Percentiles rank a stretch among this genome's conserved stretches.
Conservation (phyloP, 2,797 vertebrate genomes). For the Leucoraja ocellata region DNA sequence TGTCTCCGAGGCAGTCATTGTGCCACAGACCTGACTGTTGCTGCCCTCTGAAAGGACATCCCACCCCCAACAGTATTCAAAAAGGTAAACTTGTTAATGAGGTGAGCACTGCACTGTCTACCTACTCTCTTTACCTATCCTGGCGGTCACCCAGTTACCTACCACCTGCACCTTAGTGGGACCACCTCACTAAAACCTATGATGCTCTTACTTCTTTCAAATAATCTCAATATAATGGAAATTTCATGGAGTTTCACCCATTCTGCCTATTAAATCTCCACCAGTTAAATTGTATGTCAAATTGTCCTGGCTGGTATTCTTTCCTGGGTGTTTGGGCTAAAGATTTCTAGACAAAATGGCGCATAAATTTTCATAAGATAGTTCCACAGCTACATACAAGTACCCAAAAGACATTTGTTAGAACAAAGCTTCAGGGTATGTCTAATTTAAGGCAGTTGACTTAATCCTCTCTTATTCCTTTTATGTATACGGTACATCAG, state of each 20-base stretch:
- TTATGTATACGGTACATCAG: too few species aligned
- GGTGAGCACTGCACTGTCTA: too few species aligned
- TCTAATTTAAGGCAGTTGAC: neutral
- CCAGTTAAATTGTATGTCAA: neutral
- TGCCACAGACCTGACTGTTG: too few species aligned
- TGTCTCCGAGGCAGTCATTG: too few species aligned
- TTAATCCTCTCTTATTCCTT: neutral
- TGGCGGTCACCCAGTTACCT: too few species aligned
- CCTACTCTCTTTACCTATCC: too few species aligned
- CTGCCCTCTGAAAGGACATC: too few species aligned
- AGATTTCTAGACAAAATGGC: neutral
- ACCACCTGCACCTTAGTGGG: too few species aligned
- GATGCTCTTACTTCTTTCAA: neutral
- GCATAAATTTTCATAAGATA: neutral
- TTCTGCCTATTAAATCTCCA: neutral
- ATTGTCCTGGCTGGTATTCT: neutral
- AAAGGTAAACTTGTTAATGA: too few species aligned
- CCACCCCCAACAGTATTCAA: too few species aligned
- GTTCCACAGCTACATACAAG: neutral
- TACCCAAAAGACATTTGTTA: neutral
- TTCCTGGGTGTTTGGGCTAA: neutral
- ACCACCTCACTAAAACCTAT: too few species aligned
- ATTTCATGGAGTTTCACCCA: neutral
- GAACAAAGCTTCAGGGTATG: neutral
- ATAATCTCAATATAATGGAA: neutral